Conservation (phyloP, 2,797 vertebrate species). For the Sebastes hopkinsi region DNA sequence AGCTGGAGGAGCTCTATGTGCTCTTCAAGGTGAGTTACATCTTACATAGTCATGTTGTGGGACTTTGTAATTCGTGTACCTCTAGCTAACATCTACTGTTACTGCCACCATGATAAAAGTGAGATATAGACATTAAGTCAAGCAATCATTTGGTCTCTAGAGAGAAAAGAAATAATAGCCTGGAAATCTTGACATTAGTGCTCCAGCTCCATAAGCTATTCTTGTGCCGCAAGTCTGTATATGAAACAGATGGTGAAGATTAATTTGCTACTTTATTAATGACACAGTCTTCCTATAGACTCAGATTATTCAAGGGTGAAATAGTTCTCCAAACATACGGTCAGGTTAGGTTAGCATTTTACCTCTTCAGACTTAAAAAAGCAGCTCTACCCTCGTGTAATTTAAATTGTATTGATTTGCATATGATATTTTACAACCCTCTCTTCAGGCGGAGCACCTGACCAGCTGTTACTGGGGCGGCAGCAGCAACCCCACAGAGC, state of each 20-base stretch:
- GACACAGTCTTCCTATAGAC: not conserved
- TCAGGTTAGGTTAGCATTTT: not conserved
- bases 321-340: too few relatives aligned
- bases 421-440: not conserved
- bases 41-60: not conserved
- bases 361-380: not conserved
- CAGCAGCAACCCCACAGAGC: constrained; percentile 91
- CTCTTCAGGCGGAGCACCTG: constrained; percentile 90
- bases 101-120: not conserved
- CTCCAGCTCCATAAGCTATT: not conserved
- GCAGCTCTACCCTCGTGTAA: not conserved
- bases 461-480: constrained; percentile 99
- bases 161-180: not conserved
- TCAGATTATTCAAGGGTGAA: not conserved
- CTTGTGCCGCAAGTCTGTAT: not conserved
- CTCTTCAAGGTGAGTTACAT: constrained; percentile 93
- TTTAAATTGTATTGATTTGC: not conserved
- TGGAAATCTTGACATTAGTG: too few relatives aligned
- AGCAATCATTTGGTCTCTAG: not conserved
- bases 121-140: not conserved
- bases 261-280: not conserved
- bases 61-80: not conserved
- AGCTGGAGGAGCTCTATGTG: constrained; percentile 94
- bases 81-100: not conserved
- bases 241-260: not conserved